Conservation (phyloP, 2,888 invertebrate genomes). For the Agrotis clavis region DNA sequence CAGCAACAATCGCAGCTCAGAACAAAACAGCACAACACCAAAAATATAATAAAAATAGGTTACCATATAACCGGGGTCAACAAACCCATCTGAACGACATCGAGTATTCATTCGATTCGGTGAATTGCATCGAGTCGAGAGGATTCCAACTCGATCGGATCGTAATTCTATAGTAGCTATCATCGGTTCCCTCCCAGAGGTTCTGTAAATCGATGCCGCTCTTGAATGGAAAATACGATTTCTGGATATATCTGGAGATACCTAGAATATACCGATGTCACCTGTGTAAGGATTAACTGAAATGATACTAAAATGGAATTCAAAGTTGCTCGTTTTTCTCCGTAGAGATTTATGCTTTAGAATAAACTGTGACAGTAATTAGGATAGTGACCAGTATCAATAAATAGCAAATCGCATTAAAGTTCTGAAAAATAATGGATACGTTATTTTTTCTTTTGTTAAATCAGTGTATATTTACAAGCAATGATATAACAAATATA, state of each 20-base stretch:
- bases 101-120: constrained; percentile 46
- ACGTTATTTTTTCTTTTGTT: no score
- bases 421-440: no score
- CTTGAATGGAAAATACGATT: constrained; percentile 26
- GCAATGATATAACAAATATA: no score
- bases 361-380: no score
- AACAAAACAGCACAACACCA: neutral
- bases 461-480: no score
- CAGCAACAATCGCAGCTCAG: neutral
- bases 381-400: no score
- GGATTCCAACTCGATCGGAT: constrained; percentile 32
- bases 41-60: constrained; percentile 5
- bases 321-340: no score
- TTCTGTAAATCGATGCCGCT: constrained; percentile 26
- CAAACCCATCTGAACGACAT: constrained; percentile 14
- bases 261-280: neutral
- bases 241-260: neutral
- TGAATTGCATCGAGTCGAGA: constrained; percentile 36
- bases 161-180: constrained; percentile 45
- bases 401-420: no score
- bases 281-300: no score
- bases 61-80: constrained; percentile 8
- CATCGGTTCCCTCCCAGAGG: constrained; percentile 22
- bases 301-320: no score
- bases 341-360: no score